Evolutionary conservation across 2,888 invertebrate genomes (phyloP), one percentile per base, ranked within the genome.

Genomic region (Mythimna pallens): DNA sequence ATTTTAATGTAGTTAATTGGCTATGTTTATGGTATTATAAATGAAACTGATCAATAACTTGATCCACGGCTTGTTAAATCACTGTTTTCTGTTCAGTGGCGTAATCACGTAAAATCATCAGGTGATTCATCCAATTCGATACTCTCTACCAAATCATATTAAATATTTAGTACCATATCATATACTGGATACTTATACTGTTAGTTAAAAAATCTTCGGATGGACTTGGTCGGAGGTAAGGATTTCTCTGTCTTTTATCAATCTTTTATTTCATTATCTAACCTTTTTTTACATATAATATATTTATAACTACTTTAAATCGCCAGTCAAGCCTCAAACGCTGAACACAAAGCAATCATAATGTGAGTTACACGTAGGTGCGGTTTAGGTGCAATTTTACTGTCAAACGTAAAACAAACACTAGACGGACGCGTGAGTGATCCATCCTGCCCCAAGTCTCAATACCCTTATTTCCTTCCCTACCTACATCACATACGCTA

Each of bases 331-430:
- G 9, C 1, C 5, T 47, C 17, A 47, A 47, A 17, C 17, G 7
- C 14, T 25, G 25, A 17, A 52, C 20, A 9, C 34, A 40, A 61
- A 73, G 40, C 47, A 57, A 62, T 57, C 61, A 62, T 47, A 52
- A 25, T 25, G 43, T 30, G 25, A 55, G 36, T 54, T 47, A 47
- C 50, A 54, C 10, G 14, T 50, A 30, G 55, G 40, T 68, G 68
- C 22, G 17, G 34, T 58, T 54, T 43, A 76, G 72, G 65, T 83
- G 81, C 83, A 90, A 91, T 91, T 91, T 90, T 75, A 75, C 84
- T 90, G 91, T 90, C 88, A 88, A 83, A 83, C 65, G 75, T 84
- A 87, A n/a, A 86, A 86, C 84, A 86, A 86, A 86, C 85, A 70
- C 80, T 82, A 78, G 81, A 82, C 82, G 74, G 8, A 70, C 62